Evolutionary conservation across 2,113 vertebrate species (phyloP), one percentile per base, ranked within the genome.

Genomic region (Indicator indicator): DNA sequence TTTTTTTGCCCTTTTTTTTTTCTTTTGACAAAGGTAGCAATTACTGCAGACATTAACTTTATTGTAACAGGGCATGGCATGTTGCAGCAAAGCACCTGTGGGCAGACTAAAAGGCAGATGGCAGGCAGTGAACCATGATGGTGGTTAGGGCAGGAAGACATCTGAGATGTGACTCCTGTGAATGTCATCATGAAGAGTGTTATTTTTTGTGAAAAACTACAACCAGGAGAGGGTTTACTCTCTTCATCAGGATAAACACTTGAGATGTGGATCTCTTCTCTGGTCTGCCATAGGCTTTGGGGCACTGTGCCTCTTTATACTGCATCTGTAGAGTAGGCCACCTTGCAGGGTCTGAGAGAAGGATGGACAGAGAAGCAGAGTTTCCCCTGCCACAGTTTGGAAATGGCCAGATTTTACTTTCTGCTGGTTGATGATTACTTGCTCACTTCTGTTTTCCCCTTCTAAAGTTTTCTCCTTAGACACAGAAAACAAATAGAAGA

Each of bases 231-330:
- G 2, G 8, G 50, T 56, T 82, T 72, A 54, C 11, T 16, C 28
- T 44, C 69, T 68, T 20, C 10, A 0, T 16, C 7, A 9, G 65
- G 40, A 52, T n/a, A 26, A n/a, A 3, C 8, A 2, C 30, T 12
- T 44, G 55, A 30, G 70, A 32, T 18, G 42, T 52, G 74, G 58
- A 40, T 70, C 21, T 1, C 4, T 80, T 14, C 36, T 42, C n/a
- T 52, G 42, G 12, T 73, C 50, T 91, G 63, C 18, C 9, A 1
- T 5, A 23, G 77, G 42, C 26, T 83, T 65, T 62, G 36, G 56
- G 58, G 32, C 50, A 50, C 12, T 8, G 36, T 63, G 69, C 18
- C 23, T 88, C 68, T 33, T 40, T 56, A 27, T 62, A 4, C 40
- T 40, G 32, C n/a, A 3, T 42, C 59, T 72, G 32, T 64, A 9